These are phyloP conservation scores for Mycteria americana DNA, from an alignment of 2,797 vertebrate genomes.

Conservation along the genomic window DNA sequence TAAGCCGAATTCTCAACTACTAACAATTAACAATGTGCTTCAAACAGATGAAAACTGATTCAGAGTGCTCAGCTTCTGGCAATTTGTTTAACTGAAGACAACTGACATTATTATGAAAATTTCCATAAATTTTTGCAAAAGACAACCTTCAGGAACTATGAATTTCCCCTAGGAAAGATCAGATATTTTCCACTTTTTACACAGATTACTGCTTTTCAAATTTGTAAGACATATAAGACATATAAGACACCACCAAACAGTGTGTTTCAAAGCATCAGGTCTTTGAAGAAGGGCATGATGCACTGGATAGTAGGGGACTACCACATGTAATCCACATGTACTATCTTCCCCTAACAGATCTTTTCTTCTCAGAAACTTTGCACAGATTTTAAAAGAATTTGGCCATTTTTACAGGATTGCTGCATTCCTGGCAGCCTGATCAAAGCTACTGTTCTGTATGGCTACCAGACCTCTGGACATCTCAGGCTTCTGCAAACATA, in stretches of 20 bases:
- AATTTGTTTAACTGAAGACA: constrained; percentile 35
- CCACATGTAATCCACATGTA: not conserved
- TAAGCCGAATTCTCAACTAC: not conserved
- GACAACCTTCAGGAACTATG: not conserved
- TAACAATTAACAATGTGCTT: constrained; percentile 12
- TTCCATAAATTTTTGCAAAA: not conserved
- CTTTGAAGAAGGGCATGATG: not conserved
- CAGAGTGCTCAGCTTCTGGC: not conserved
- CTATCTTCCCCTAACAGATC: not conserved
- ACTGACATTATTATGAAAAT: not conserved
- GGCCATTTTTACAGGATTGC: not conserved
- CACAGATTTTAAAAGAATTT: not conserved
- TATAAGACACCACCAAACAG: not conserved
- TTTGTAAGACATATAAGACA: not conserved
- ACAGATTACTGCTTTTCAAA: not conserved
- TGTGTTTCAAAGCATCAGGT: not conserved
- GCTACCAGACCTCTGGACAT: not conserved
- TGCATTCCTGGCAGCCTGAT: not conserved
- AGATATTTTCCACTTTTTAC: not conserved
- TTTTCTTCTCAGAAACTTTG: not conserved
- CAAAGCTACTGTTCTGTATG: not conserved
- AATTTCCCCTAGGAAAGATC: not conserved
- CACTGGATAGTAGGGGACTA: not conserved
- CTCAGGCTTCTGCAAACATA: not conserved
- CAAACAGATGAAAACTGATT: constrained; percentile 22